These are phyloP conservation scores for Ochropleura plecta DNA, from an alignment of 2,888 invertebrate species.

Conservation along the genomic window DNA sequence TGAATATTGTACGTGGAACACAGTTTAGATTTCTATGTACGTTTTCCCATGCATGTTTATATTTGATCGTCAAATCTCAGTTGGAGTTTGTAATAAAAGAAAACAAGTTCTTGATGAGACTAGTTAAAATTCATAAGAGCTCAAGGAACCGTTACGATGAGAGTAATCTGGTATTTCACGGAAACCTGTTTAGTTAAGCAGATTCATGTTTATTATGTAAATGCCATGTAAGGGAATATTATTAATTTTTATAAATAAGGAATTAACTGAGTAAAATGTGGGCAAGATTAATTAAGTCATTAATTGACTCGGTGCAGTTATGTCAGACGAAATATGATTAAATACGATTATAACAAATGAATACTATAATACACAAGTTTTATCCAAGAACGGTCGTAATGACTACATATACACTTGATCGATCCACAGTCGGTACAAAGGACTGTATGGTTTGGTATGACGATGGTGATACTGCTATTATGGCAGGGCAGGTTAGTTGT, in stretches of 20 bases:
- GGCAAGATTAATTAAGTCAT: neutral
- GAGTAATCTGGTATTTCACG: conserved; percentile 66
- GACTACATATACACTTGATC: conserved; percentile 20
- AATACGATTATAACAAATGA: neutral
- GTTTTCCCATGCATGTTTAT: conserved; percentile 20
- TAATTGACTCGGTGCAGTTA: neutral
- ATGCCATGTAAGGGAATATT: conserved; percentile 52
- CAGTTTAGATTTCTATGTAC: conserved; percentile 29
- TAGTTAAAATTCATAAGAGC: conserved; percentile 73
- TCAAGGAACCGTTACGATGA: conserved; percentile 68
- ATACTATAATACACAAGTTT: neutral
- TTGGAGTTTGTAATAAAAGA: conserved; percentile 56
- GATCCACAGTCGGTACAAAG: conserved; percentile 16
- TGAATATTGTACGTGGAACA: conserved; percentile 45
- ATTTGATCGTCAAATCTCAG: conserved; percentile 36
- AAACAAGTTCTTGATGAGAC: conserved; percentile 66
- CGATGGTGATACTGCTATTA: neutral
- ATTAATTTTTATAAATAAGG: conserved; percentile 26
- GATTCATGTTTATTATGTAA: conserved; percentile 52
- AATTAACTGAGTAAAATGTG: conserved; percentile 18
- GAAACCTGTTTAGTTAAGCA: conserved; percentile 69
- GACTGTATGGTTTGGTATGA: conserved; percentile 1
- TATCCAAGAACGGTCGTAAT: neutral
- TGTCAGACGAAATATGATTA: conserved; percentile 1
- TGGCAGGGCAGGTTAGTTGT: conserved; percentile 23